phyloP scores from a whole-genome alignment of 2,113 vertebrate genomes.

The Galeopterus variegatus region DNA sequence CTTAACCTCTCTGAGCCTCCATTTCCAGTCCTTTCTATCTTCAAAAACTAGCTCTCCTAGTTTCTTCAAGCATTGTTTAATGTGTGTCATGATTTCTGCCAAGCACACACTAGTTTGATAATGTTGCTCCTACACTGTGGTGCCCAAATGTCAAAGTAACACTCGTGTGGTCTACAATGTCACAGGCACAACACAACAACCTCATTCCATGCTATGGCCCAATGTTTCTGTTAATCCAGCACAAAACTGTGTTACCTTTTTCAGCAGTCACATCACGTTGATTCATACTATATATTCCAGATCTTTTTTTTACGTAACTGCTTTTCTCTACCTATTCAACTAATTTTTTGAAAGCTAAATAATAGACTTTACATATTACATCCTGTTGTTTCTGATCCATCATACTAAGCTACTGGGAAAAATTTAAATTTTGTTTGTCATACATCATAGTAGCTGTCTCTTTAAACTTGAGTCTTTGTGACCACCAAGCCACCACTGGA shows the following conservation, averaged over 20 bases:
- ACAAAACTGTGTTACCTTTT: not conserved
- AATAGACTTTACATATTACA: not conserved
- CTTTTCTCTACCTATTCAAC: not conserved
- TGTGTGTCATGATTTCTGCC: not conserved
- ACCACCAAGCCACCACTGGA: too few relatives aligned
- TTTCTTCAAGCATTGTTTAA: not conserved
- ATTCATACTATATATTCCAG: not conserved
- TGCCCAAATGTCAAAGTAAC: not conserved
- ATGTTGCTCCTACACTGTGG: not conserved
- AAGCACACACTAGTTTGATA: not conserved
- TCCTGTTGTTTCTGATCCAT: constrained; percentile 18
- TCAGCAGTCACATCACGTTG: not conserved
- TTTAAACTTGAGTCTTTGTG: not conserved
- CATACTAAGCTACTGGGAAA: not conserved
- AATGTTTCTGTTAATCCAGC: not conserved
- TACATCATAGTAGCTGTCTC: not conserved
- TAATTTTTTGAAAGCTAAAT: constrained; percentile 35
- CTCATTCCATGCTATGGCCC: not conserved
- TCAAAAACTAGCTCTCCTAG: not conserved
- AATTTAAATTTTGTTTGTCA: constrained; percentile 12
- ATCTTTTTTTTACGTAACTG: not conserved
- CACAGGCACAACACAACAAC: not conserved
- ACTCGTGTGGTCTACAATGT: not conserved
- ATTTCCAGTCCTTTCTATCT: constrained; percentile 21
- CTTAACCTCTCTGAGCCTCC: not conserved